Evolutionary conservation across 1,140 invertebrate species (phyloP).

Genomic region (Aphaenogaster ashmeadi): DNA sequence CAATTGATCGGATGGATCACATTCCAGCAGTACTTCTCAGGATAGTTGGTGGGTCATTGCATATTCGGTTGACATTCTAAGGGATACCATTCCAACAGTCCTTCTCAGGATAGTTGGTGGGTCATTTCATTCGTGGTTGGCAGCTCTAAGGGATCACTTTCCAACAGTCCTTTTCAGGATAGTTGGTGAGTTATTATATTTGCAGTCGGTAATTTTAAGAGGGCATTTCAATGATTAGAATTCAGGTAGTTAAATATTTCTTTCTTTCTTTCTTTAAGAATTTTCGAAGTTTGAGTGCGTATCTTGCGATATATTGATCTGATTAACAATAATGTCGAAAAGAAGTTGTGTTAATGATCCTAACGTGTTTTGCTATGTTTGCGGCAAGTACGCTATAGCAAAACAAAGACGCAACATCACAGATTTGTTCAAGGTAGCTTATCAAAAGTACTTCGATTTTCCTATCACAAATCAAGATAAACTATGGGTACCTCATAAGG

Average conservation of each 20-base stretch:
- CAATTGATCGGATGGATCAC: too few relatives aligned
- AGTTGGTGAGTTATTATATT: neutral
- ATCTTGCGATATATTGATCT: neutral
- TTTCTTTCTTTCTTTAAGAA: neutral
- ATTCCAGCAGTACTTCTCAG: too few relatives aligned
- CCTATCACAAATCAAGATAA: neutral
- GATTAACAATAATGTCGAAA: slow-evolving; percentile 22
- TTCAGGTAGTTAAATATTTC: neutral
- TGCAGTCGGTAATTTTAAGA: neutral
- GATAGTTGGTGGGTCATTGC: too few relatives aligned
- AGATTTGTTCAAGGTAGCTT: neutral
- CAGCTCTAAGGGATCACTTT: too few relatives aligned
- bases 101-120: too few relatives aligned
- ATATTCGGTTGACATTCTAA: too few relatives aligned
- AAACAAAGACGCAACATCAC: slow-evolving; percentile 19
- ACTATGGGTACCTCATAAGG: neutral
- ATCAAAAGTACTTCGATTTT: slow-evolving; percentile 4
- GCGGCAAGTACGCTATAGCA: slow-evolving; percentile 1
- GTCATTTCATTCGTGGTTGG: too few relatives aligned
- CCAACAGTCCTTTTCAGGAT: too few relatives aligned
- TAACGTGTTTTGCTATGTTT: slow-evolving; percentile 19
- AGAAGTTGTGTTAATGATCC: slow-evolving; percentile 32
- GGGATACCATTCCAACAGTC: too few relatives aligned
- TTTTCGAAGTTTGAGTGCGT: neutral
- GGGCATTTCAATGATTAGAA: neutral